phyloP scores from a whole-genome alignment of 2,797 vertebrate genomes.

The Amniataba percoides region DNA sequence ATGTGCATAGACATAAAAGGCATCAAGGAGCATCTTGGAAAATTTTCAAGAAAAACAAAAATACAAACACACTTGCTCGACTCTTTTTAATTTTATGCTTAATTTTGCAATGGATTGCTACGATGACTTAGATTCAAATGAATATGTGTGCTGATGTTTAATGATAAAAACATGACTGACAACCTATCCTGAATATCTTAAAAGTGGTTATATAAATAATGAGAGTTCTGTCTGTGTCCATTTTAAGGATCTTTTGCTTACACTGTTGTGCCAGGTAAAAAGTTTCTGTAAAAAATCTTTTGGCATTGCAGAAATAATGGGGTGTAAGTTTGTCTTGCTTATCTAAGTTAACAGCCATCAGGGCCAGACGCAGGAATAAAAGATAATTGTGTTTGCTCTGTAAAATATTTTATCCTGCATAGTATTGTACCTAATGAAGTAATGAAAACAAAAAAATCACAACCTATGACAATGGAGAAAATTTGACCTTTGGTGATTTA shows the following conservation, averaged over 20 bases:
- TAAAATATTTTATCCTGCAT: conserved; percentile 20
- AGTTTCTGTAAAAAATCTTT: conserved; percentile 1
- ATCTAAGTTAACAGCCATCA: neutral
- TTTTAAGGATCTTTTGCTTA: neutral
- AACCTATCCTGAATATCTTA: neutral
- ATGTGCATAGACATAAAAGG: conserved; percentile 24
- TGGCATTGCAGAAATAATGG: neutral
- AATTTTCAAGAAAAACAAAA: conserved; percentile 5
- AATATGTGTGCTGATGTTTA: neutral
- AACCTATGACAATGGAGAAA: neutral
- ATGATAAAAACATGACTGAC: neutral
- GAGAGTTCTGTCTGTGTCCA: neutral
- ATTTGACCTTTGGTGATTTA: conserved; percentile 19
- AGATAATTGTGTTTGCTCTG: neutral
- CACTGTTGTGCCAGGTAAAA: neutral
- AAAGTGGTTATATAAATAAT: neutral
- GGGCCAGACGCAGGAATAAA: conserved; percentile 5
- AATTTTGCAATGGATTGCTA: neutral
- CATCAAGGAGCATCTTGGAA: conserved; percentile 16
- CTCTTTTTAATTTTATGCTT: conserved; percentile 1
- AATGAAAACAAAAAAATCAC: neutral
- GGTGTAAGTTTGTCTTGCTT: neutral
- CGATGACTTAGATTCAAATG: neutral
- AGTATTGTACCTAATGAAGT: neutral
- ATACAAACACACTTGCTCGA: neutral